Evolutionary conservation across 2,113 vertebrate species (phyloP).

Genomic region (Cygnus buccinator): DNA sequence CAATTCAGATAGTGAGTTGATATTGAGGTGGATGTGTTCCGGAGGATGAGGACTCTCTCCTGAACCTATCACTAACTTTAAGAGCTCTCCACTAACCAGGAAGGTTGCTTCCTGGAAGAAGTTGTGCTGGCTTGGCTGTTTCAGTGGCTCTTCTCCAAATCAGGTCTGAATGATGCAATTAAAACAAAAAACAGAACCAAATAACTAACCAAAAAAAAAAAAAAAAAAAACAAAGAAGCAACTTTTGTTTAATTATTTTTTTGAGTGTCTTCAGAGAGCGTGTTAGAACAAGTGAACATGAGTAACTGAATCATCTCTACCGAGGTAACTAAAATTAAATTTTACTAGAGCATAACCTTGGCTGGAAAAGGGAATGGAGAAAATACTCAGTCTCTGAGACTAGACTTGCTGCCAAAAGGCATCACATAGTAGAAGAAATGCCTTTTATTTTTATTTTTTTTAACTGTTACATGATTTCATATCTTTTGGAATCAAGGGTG

Average conservation of each 20-base stretch:
- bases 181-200: neutral
- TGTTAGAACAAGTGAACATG: neutral
- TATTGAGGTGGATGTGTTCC: neutral
- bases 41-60: neutral
- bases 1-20: neutral
- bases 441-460: neutral
- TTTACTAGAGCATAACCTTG: neutral
- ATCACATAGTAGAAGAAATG: neutral
- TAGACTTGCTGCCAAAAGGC: neutral
- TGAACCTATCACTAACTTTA: rapidly evolving
- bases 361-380: neutral
- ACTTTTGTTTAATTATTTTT: neutral
- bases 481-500: neutral
- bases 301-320: neutral
- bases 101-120: no score
- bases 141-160: neutral
- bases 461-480: neutral
- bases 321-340: neutral
- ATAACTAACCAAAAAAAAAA: neutral
- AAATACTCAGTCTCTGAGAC: neutral
- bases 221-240: neutral
- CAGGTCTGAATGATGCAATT: neutral
- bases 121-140: neutral
- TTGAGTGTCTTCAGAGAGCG: neutral
- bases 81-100: neutral